A percentile compares a stretch with the other conserved stretches of the same genome.
phyloP scores from a whole-genome alignment of 1,140 invertebrate genomes.

The Elysia chlorotica region DNA sequence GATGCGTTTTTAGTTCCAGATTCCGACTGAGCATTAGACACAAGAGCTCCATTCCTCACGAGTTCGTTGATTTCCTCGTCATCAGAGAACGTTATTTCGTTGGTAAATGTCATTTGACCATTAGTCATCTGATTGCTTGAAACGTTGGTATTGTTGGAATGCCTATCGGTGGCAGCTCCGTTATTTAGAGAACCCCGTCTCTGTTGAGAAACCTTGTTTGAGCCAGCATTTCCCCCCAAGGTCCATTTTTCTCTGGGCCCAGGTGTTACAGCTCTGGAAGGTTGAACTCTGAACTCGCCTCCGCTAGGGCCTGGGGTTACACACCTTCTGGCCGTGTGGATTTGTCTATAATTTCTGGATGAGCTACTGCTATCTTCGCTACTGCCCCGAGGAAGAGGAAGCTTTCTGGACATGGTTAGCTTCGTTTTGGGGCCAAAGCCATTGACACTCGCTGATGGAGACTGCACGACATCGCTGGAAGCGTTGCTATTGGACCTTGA shows the following conservation, averaged over 20 bases:
- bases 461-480: too few species aligned
- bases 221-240: neutral
- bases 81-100: slow-evolving; percentile 22
- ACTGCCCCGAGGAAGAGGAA: neutral
- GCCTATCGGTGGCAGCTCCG: too few species aligned
- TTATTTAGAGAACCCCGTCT: slow-evolving; percentile 1
- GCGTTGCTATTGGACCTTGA: slow-evolving; percentile 19
- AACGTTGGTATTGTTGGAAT: slow-evolving; percentile 15
- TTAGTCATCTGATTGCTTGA: neutral
- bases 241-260: slow-evolving; percentile 28
- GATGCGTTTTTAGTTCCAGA: too few species aligned
- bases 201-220: neutral
- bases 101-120: slow-evolving; percentile 1
- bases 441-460: too few species aligned
- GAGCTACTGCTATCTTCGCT: too few species aligned
- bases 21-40: neutral
- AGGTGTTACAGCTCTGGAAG: slow-evolving; percentile 29
- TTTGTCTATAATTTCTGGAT: slow-evolving; percentile 28
- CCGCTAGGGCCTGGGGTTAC: slow-evolving; percentile 42
- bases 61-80: slow-evolving; percentile 25
- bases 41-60: slow-evolving; percentile 7
- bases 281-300: neutral
- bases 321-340: slow-evolving; percentile 33
- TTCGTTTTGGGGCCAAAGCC: too few species aligned
- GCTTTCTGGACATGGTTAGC: neutral